Conservation (phyloP, 2,888 invertebrate species). For the Adelphocoris suturalis region DNA sequence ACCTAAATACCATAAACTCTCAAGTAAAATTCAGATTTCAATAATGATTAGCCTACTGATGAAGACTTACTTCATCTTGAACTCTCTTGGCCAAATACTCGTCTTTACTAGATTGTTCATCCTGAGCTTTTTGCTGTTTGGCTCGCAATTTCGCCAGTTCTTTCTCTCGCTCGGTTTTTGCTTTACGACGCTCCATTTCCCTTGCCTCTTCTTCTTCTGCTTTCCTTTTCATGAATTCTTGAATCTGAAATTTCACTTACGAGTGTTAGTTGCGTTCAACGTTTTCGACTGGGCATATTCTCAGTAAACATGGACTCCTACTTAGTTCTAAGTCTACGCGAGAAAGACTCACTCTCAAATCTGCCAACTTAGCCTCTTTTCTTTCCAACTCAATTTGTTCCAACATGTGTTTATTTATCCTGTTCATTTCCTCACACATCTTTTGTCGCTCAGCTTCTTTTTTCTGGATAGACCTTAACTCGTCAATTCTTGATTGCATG, state of each 20-base stretch:
- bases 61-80: slow-evolving; percentile 80
- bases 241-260: slow-evolving; percentile 78
- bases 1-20: too few relatives aligned
- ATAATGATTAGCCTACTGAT: too few relatives aligned
- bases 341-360: slow-evolving; percentile 80
- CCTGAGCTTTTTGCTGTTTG: slow-evolving; percentile 81
- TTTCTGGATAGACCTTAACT: slow-evolving; percentile 79
- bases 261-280: neutral
- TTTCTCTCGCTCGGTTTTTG: slow-evolving; percentile 83
- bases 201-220: slow-evolving; percentile 82
- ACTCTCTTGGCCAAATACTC: slow-evolving; percentile 80
- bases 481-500: slow-evolving; percentile 84
- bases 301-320: neutral
- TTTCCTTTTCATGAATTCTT: slow-evolving; percentile 83
- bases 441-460: slow-evolving; percentile 80
- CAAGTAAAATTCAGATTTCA: too few relatives aligned
- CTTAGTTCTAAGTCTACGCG: too few relatives aligned
- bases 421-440: slow-evolving; percentile 77
- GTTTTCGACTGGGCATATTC: neutral
- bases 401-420: slow-evolving; percentile 83
- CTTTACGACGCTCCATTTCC: slow-evolving; percentile 81
- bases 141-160: slow-evolving; percentile 81
- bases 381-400: slow-evolving; percentile 83
- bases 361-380: slow-evolving; percentile 84
- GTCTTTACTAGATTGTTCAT: slow-evolving; percentile 80